phyloP scores from a whole-genome alignment of 2,888 invertebrate genomes.

The Omphaloscelis lunosa region DNA sequence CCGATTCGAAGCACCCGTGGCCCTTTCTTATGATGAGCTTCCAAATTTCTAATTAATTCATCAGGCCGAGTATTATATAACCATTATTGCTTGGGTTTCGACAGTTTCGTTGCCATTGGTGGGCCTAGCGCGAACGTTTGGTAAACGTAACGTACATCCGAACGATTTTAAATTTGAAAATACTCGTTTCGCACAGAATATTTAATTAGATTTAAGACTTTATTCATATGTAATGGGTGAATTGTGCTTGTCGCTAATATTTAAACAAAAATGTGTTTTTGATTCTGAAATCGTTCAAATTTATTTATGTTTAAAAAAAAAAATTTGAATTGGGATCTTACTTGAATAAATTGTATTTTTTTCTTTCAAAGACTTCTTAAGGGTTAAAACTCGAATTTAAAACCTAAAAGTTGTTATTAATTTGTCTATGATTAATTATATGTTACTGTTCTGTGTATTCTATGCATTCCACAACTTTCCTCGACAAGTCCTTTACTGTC shows the following conservation, averaged over 20 bases:
- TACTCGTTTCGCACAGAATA: not conserved
- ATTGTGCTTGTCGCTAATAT: not conserved
- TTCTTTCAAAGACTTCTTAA: no score
- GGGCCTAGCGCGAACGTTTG: not conserved
- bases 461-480: no score
- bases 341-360: no score
- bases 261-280: not conserved
- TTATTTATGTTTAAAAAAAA: not conserved
- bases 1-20: constrained; percentile 58
- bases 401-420: not conserved
- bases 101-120: not conserved
- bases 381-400: not conserved
- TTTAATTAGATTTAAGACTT: not conserved
- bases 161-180: not conserved
- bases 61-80: constrained; percentile 74
- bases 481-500: no score
- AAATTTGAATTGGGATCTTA: no score
- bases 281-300: not conserved
- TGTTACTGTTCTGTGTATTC: no score
- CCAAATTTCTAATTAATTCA: constrained; percentile 78
- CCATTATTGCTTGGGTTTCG: constrained; percentile 69
- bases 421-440: not conserved
- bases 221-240: no score
- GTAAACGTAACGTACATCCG: not conserved
- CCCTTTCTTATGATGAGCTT: constrained; percentile 72